phyloP scores from a whole-genome alignment of 2,113 vertebrate genomes.

The Ceuthmochares aereus region DNA sequence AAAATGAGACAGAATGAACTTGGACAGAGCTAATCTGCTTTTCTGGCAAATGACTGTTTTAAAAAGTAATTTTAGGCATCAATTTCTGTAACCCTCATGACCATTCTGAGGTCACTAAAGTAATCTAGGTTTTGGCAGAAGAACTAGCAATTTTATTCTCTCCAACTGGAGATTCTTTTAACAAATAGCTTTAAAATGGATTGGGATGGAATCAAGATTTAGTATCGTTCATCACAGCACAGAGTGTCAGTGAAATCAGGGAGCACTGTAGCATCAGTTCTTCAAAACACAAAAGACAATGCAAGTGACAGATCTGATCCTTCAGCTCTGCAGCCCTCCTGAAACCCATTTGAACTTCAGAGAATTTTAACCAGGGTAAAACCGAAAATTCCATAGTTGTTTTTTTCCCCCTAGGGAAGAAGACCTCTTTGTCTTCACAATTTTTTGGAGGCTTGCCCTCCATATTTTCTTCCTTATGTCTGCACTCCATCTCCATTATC shows the following conservation, averaged over 20 bases:
- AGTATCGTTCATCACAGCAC: not conserved
- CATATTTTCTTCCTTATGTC: not conserved
- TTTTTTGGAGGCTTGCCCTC: not conserved
- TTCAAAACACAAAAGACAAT: not conserved
- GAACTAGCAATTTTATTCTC: not conserved
- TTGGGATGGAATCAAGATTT: not conserved
- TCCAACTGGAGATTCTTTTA: not conserved
- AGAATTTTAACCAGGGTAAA: not conserved
- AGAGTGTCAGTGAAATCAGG: not conserved
- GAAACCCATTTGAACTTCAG: not conserved
- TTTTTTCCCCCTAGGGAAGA: not conserved
- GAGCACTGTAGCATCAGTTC: not conserved
- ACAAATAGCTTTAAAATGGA: not conserved
- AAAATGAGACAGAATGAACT: not conserved
- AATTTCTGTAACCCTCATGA: not conserved
- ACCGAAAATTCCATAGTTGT: not conserved
- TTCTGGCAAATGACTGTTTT: not conserved
- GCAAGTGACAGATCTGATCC: not conserved
- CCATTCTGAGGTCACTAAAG: not conserved
- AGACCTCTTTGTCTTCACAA: not conserved
- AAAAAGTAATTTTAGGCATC: not conserved
- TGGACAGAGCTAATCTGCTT: not conserved
- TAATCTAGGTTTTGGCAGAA: not conserved
- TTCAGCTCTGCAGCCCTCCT: not conserved
- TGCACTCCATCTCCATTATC: not conserved